A percentile compares a stretch with the other conserved stretches of the same genome.
These are phyloP conservation scores for Takifugu flavidus DNA, from an alignment of 2,113 vertebrate species.

Conservation along the genomic window DNA sequence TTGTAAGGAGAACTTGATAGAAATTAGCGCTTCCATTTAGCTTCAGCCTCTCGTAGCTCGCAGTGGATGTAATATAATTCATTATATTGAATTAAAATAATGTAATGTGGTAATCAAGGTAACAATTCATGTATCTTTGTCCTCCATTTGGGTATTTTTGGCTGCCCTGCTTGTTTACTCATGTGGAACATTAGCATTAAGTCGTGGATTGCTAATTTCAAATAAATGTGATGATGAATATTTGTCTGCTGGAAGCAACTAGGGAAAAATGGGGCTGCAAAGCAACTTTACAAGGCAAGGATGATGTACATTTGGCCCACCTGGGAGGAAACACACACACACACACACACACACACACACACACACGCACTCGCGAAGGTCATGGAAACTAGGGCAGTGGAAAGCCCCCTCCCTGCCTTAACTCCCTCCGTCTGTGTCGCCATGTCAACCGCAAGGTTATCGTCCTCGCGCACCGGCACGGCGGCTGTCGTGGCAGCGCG, in stretches of 20 bases:
- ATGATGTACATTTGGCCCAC: slow-evolving; percentile 28
- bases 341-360: background rate
- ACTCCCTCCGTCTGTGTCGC: slow-evolving; percentile 7
- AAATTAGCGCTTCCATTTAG: no score
- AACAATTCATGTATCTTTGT: no score
- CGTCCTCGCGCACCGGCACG: background rate
- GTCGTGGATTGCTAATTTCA: no score
- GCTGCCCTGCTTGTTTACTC: no score
- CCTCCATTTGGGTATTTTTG: no score
- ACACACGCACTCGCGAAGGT: background rate
- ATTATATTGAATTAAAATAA: no score
- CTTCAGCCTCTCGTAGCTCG: no score
- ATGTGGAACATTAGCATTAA: no score
- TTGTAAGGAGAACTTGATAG: no score
- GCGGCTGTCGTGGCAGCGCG: slow-evolving; percentile 7
- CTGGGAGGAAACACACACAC: slow-evolving; percentile 22
- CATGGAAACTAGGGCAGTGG: slow-evolving; percentile 37
- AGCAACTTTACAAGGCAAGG: slow-evolving; percentile 30
- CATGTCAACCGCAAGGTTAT: slow-evolving; percentile 14
- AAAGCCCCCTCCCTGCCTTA: slow-evolving; percentile 39
- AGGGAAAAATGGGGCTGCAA: slow-evolving; percentile 32
- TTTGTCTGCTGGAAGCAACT: slow-evolving; percentile 9
- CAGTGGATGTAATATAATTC: no score
- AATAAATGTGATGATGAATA: no score
- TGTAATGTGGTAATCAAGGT: no score